Base-by-base conservation (phyloP, 2,113 vertebrate species). In the Brachyhypopomus gauderio region DNA sequence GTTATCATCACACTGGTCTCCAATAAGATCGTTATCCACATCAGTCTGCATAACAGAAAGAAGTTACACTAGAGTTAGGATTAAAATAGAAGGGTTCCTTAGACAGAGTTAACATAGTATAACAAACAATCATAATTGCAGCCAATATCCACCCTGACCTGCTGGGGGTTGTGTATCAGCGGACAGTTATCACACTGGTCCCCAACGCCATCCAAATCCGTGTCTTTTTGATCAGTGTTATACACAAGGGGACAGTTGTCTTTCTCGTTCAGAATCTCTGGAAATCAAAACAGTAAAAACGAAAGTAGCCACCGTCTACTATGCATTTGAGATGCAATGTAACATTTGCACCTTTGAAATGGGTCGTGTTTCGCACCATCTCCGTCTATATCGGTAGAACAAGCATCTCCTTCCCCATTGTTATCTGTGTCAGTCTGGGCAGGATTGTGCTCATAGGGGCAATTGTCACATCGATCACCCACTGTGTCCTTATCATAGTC, bases 111-210 rank as follows among this genome's bases (percentile, higher is more conserved):
- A 45, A 19, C 19, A 59, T 55, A 8, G 48, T 66, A 30, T 7
- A 11, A 20, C 11, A 74, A 27, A 20, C 48, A 67, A 27, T 41
- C 60, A 34, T 27, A 55, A 60, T 84, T 23, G 73, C 67, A 67
- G 1, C 36, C 55, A 78, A 20, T 27, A 41, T 83, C 58, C 12
- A 19, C 64, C 17, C 56, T 76, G 60, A 98, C 97, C 96, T 98
- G 97, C 20, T 95, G 93, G 0, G 97, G 96, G 90, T 99, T 99
- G 91, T 98, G 94, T 69, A 97, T 92, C 66, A 98, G 85, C 0
- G 97, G 97, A 67, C 97, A 99, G 82, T 99, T 99, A 90, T 99
- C 97, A 79, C 97, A 99, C 85, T 97, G 96, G 87, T 99, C 97
- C 20, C 97, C 97, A 60, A 98, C 96, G 1, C 96, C 95, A 23